Evolutionary conservation across 1,140 invertebrate species (phyloP), one percentile per base, ranked within the genome.

Genomic region (Oppia nitens): DNA sequence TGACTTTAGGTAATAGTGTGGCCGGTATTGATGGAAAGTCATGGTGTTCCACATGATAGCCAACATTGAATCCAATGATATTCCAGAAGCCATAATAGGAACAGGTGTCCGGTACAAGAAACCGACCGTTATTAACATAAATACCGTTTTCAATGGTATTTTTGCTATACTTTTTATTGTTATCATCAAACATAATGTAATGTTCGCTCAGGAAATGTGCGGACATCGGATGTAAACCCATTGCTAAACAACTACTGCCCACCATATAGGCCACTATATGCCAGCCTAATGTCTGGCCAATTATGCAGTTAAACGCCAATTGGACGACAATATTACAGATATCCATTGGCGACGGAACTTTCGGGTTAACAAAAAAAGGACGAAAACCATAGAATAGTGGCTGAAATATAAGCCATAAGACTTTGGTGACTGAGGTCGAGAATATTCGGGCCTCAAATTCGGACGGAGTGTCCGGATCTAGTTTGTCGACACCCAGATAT

Each of bases 171-270:
- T 12, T 11, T 12, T 47, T 12, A 47, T 47, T n/a, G 3, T 92
- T 93, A 72, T 95, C 93, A 61, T 82, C 81, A 69, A 95, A 98
- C 87, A 97, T 95, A 25, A 55, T 11, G 72, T 98, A 98, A 75
- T 99, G 95, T 67, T 98, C 95, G 0, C 92, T 94, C 66, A 98
- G 87, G 68, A 98, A 98, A 72, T 98, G 95, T 0, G 90, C 95
- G 47, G 95, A 92, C 14, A 97, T 87, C 3, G 94, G 95, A 78
- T 98, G 95, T 3, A 95, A 68, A 0, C 94, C 94, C 85, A 97
- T 95, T 1, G 92, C 88, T 73, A 98, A 73, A 23, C 96, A 68
- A 20, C 87, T 87, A n/a, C 94, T 92, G 32, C 78, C 72, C 9
- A 93, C 66, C 47, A 98, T 74, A 72, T 98, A 98, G 0, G 81